A percentile compares a stretch with the other conserved stretches of the same genome.
phyloP scores from a whole-genome alignment of 2,888 invertebrate genomes.

The Carcina quercana region DNA sequence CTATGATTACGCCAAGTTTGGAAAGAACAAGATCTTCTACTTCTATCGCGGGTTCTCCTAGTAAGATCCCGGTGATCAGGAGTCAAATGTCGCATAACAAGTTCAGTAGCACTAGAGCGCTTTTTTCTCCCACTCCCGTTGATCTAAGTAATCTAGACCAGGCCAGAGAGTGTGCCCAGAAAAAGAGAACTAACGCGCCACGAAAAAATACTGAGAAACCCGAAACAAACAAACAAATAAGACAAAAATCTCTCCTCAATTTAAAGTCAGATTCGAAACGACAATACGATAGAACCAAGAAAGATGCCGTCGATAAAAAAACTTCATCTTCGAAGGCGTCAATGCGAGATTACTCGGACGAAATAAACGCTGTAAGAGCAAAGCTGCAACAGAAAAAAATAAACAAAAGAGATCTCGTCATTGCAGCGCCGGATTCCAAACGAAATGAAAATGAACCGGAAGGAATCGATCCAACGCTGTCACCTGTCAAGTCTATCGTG shows the following conservation, averaged over 20 bases:
- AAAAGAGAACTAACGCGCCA: constrained; percentile 50
- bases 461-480: constrained; percentile 50
- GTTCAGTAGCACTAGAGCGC: constrained; percentile 67
- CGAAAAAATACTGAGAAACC: constrained; percentile 51
- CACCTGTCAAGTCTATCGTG: constrained; percentile 66
- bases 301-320: constrained; percentile 58
- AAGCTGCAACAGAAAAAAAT: constrained; percentile 65
- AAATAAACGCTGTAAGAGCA: constrained; percentile 65
- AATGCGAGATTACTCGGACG: constrained; percentile 62
- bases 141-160: constrained; percentile 72
- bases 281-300: constrained; percentile 53
- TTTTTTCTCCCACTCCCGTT: constrained; percentile 74
- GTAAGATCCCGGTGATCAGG: constrained; percentile 77
- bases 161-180: constrained; percentile 72
- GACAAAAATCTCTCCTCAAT: constrained; percentile 64
- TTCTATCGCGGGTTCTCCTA: constrained; percentile 74
- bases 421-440: constrained; percentile 40
- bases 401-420: constrained; percentile 55
- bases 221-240: constrained; percentile 54
- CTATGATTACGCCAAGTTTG: constrained; percentile 46
- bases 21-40: constrained; percentile 67
- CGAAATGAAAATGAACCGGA: constrained; percentile 48
- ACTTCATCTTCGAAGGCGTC: constrained; percentile 43
- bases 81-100: constrained; percentile 67
- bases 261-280: constrained; percentile 55